Base-by-base conservation (phyloP, 2,888 invertebrate genomes). In the Bombylius major region DNA sequence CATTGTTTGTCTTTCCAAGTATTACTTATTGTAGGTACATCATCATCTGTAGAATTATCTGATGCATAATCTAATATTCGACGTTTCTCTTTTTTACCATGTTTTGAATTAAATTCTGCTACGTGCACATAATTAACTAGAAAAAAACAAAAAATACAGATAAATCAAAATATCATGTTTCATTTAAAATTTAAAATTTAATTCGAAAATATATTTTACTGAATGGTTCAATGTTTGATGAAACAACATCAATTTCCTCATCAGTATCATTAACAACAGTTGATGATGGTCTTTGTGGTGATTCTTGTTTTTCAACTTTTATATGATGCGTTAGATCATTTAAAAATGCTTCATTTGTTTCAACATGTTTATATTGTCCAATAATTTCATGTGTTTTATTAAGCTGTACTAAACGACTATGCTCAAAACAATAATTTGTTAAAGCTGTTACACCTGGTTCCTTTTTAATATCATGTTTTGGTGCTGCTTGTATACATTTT, bases 401-500 rank as follows among this genome's bases (percentile, higher is more conserved):
- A 49, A 85, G 66, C 62, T 84, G 81, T 1, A 82, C 78, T 66
- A 81, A 81, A 48, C 84, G 78, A 31, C 82, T 79, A 69, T 88
- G 87, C 61, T 86, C 86, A 49, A 79, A 72, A 66, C 87, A 88
- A 62, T 82, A 82, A 31, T 83, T 84, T 50, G 67, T 70, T 39
- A 67, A 59, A 32, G 56, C 50, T 2, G 54, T 48, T 36, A 8
- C 34, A 77, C 82, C 82, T 51, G 75, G 73, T 62, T 87, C 87
- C 66, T 83, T 83, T 66, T 82, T 83, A 51, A 84, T 84, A 56
- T 88, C 87, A 47, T 78, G 74, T 68, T 82, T 83, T 0, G 86
- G 84, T 4, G 90, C 87, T 0, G 92, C 86, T 66, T 85, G 79
- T n/a, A 79, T 75, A 69, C 94, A 94, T 59, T 87, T 78, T 61